Conservation (phyloP, 2,797 vertebrate genomes). For the Poeciliopsis turneri region DNA sequence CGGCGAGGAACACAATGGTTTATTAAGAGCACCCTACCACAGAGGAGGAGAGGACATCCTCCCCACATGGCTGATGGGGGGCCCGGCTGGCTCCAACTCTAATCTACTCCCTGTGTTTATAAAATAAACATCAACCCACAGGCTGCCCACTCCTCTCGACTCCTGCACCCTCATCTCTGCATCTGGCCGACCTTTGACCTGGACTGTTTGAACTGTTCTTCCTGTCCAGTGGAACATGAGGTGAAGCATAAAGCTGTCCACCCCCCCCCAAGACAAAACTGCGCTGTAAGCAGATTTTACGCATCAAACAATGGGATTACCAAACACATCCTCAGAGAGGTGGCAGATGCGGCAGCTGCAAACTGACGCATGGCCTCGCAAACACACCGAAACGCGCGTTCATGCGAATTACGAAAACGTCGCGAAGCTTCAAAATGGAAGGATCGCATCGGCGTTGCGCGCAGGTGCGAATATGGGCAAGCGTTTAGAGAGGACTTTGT, state of each 20-base stretch:
- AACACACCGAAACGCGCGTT: constrained; percentile 22
- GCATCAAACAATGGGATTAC: constrained; percentile 59
- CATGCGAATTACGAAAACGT: constrained; percentile 23
- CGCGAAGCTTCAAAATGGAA: constrained; percentile 6
- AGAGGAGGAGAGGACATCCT: constrained; percentile 83
- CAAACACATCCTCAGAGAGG: constrained; percentile 42
- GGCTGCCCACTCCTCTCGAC: constrained; percentile 50
- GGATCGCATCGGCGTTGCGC: neutral
- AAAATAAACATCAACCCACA: constrained; percentile 77
- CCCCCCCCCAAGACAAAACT: constrained; percentile 27
- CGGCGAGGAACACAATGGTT: constrained; percentile 69
- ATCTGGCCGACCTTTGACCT: constrained; percentile 78
- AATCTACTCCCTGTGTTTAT: constrained; percentile 80
- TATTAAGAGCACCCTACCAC: constrained; percentile 62
- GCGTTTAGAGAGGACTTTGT: constrained; percentile 39
- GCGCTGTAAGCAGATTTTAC: constrained; percentile 63
- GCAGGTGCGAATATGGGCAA: constrained; percentile 25
- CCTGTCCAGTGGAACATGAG: constrained; percentile 63
- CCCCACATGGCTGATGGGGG: constrained; percentile 71
- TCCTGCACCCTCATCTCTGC: constrained; percentile 55
- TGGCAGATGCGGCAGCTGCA: constrained; percentile 36
- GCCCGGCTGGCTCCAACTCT: constrained; percentile 65
- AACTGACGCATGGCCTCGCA: constrained; percentile 14
- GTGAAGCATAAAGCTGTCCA: constrained; percentile 38
- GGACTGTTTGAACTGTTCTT: constrained; percentile 72